Conservation (phyloP, 30 jellyfish, hydroid and myxozoan genomes). For the Phacellophora camtschatica region DNA sequence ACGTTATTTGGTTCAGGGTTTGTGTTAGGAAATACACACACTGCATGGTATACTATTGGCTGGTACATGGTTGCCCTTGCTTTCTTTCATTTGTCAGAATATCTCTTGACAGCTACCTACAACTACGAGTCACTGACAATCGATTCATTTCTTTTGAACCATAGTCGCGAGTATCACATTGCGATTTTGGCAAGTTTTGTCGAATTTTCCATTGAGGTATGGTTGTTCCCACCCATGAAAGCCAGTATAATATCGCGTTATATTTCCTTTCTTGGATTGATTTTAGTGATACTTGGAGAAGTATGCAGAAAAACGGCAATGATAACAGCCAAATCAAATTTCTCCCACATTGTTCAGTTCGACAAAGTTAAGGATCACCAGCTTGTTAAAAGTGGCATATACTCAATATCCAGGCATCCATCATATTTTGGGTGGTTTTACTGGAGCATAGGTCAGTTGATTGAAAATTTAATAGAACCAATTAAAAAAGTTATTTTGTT, state of each 20-base stretch:
- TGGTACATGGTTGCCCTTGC: conserved; percentile 67
- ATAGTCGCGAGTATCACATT: conserved; percentile 77
- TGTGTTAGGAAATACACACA: conserved; percentile 11
- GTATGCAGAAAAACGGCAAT: conserved; percentile 74
- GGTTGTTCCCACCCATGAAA: conserved; percentile 59
- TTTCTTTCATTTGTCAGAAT: conserved; percentile 89
- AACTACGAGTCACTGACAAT: conserved; percentile 39
- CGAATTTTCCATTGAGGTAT: conserved; percentile 64
- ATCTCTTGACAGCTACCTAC: conserved; percentile 78
- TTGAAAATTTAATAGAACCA: no score
- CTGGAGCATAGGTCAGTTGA: conserved; percentile 92
- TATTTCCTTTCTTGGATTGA: conserved; percentile 50
- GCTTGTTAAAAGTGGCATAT: conserved; percentile 83
- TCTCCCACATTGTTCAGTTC: conserved; percentile 82
- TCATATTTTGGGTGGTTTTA: conserved; percentile 95
- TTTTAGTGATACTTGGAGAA: conserved; percentile 73
- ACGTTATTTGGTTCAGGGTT: conserved; percentile 74
- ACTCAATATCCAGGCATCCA: conserved; percentile 87
- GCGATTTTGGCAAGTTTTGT: conserved; percentile 65
- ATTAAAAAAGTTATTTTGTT: no score
- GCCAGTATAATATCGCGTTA: background rate
- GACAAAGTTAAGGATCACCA: conserved; percentile 56
- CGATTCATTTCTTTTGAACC: conserved; percentile 86
- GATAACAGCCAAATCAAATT: conserved; percentile 84
- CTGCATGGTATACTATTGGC: conserved; percentile 70